Base-by-base conservation (phyloP, 2,888 invertebrate species). In the Morpho deidamia region DNA sequence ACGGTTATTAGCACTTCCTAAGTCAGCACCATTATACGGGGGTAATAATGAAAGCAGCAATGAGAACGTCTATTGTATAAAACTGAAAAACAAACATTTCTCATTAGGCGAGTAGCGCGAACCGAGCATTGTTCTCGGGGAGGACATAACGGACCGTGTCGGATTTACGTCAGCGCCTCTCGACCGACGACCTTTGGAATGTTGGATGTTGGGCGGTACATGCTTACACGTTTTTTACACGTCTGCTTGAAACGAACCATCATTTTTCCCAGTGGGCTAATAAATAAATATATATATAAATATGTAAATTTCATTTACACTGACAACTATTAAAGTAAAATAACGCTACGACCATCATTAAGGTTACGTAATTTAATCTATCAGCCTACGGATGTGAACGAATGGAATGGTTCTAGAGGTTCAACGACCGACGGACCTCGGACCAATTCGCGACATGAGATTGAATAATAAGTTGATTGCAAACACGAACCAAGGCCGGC, bases 381-480 rank as follows among this genome's bases (percentile, higher is more conserved):
- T 37, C 48, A 51, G 48, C 38, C 33, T 51, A 46, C 37, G 42
- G 53, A 62, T 55, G 56, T 59, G 44, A 60, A 59, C 55, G 55
- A 56, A 60, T 76, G 69, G 76, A 82, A 72, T 76, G 74, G 77
- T 77, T 69, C 70, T 72, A 69, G 63, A 66, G 69, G 83, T 81
- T 88, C 85, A 83, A 79, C 71, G 82, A 67, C 80, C 87, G 71
- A 58, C 69, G 70, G 81, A 81, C 89, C 88, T 88, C 89, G 89
- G 78, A 85, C 88, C 84, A 88, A 89, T 88, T 88, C 81, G 86
- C 86, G 83, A 88, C 83, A 86, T 83, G 86, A 86, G 88, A 89
- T 88, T 89, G 88, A 88, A 89, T 89, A 89, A 87, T 86, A 87
- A 83, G 83, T 82, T 86, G 87, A 86, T 86, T 83, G 86, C 83